Evolutionary conservation across 2,888 invertebrate species (phyloP).

Genomic region (Bibio marci): DNA sequence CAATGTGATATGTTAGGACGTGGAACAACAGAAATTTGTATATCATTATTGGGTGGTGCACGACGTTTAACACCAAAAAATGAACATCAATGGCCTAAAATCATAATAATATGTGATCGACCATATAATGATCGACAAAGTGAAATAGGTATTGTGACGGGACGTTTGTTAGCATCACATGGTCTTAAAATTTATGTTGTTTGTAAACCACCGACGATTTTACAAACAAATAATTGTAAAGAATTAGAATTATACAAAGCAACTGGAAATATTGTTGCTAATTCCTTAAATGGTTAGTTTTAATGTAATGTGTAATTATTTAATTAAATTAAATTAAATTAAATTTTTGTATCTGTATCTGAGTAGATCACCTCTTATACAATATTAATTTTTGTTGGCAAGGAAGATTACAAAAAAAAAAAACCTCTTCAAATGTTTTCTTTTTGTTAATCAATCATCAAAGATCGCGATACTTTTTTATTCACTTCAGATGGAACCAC

Average conservation of each 20-base stretch:
- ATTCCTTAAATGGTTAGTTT: slow-evolving; percentile 21
- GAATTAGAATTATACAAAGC: slow-evolving; percentile 51
- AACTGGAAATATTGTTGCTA: slow-evolving; percentile 34
- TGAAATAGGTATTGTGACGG: slow-evolving; percentile 55
- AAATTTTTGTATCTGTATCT: no score
- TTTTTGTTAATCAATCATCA: slow-evolving; percentile 2
- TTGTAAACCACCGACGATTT: slow-evolving; percentile 30
- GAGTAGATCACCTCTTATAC: no score
- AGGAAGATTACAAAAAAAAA: no score
- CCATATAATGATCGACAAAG: slow-evolving; percentile 39
- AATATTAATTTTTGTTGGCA: no score
- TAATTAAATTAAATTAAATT: no score
- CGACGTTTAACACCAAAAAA: slow-evolving; percentile 72
- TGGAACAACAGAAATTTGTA: slow-evolving; percentile 68
- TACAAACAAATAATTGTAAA: slow-evolving; percentile 21
- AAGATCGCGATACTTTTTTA: background rate
- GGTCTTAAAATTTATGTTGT: slow-evolving; percentile 54
- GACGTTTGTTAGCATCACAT: slow-evolving; percentile 66
- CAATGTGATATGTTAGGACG: slow-evolving; percentile 64
- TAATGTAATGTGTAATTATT: no score
- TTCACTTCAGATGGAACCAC: background rate
- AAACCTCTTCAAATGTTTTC: no score
- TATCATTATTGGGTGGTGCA: slow-evolving; percentile 68
- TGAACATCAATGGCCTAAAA: slow-evolving; percentile 73
- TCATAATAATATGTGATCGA: slow-evolving; percentile 55